Evolutionary conservation across 2,113 vertebrate species (phyloP), one percentile per base, ranked within the genome.

Genomic region (Hepsetus odoe): DNA sequence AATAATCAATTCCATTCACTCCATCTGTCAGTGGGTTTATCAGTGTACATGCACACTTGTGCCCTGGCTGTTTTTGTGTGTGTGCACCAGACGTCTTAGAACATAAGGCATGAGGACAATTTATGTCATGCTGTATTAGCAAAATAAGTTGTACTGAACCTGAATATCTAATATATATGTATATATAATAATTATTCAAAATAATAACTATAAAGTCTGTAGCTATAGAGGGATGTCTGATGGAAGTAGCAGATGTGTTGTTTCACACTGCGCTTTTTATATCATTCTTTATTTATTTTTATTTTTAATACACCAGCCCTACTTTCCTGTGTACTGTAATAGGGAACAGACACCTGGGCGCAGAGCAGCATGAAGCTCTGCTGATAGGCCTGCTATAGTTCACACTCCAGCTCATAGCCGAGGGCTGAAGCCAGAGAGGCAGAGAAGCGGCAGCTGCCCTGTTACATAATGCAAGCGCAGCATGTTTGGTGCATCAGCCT

Each of bases 301-400:
- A 70, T 69, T 72, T 72, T 51, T 28, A 83, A 79, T 58, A 44
- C 14, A 26, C 59, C 30, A 20, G 55, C 66, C 69, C 51, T 32
- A 26, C 10, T 40, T n/a, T 40, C 58, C 66, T 42, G 9, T 40
- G 72, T 79, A 70, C 44, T 68, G 66, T 74, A 79, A 73, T 40
- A 32, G 32, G 32, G 35, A 77, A 49, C 59, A 72, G 65, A 82
- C 77, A 82, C 77, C 74, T 85, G 80, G 71, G 38, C 32, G 10
- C 62, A 24, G 49, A 51, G 51, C 67, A 74, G 75, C 64, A 42
- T 30, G 42, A 62, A 64, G 70, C 71, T 72, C 55, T 80, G 64
- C 80, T 26, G 56, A 77, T 80, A 56, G 68, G 59, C 49, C 72
- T n/a, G 46, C 72, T 76, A 79, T 72, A 82, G 79, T 71, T 79